Evolutionary conservation across 2,888 invertebrate genomes (phyloP), one percentile per base, ranked within the genome.

Genomic region (Chrysina gloriosa): DNA sequence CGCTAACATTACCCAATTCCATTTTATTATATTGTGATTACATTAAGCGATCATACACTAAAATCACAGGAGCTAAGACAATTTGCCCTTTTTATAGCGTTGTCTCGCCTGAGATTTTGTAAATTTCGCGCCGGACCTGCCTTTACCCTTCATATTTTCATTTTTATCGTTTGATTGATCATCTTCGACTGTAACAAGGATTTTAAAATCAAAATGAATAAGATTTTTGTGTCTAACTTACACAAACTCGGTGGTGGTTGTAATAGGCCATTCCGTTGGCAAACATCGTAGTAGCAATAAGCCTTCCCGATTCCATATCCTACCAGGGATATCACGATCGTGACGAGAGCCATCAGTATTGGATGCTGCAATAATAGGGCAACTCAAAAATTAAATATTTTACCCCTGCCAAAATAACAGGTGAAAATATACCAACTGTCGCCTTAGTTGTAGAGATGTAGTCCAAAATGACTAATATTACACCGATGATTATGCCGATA

Each of bases 91-190:
- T 80, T 90, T 90, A 81, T 89, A 92, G 80, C 92, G 85, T 76
- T 91, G 90, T 72, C 92, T 84, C 7, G 92, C 91, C 81, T 92
- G 92, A 2, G 92, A 91, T 84, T 91, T 92, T 71, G 89, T 90
- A 76, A 91, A 91, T 69, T 76, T 73, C 73, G 84, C 84, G 74
- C 84, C 84, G 71, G 85, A 85, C 65, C 84, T 84, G 71, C 73
- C 29, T 73, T 68, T 21, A 74, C 74, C 45, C 71, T 73, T 61
- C 2, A 19, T 25, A 61, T 61, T 42, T 21, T 61, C 58, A 61
- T 27, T 27, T 27, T 75, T 73, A 23, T 69, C 75, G 73, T 72
- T 71, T 9, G n/a, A n/a, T n/a, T 74, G 69, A 42, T 69, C 70
- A 27, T 68, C 58, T 29, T 45, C 64, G 47, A 67, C 63, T 64